Evolutionary conservation across 2,888 invertebrate species (phyloP), one percentile per base, ranked within the genome.

Genomic region (Scaptomyza cyrtandrae): DNA sequence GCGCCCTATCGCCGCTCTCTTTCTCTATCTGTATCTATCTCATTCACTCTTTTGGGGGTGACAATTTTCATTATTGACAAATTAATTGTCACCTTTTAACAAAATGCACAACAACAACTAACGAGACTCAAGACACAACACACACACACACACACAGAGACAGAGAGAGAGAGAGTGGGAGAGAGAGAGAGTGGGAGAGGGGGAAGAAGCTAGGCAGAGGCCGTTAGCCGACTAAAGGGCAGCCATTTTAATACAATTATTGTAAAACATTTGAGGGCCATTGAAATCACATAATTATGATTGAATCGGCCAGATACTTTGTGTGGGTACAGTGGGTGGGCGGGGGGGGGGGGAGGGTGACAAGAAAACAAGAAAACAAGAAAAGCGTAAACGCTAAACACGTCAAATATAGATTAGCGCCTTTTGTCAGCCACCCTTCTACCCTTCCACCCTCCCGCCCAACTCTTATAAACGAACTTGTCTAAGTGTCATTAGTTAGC

Each of bases 11-110:
- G n/a, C 35, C 5, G 5, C 14, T 39, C 39, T 14, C 39, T 39
- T 9, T 39, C 39, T 14, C 39, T 37, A 6, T 37, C 13, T 43
- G 0, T 6, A 1, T 39, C 39, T 39, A 39, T 39, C 39, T 39
- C 39, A 2, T 39, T 14, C 7, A 9, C 14, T 9, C 14, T 14
- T 14, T 39, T 5, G 14, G 6, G 53, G 53, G 63, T 61, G 84
- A 86, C 86, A 76, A 80, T 83, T 71, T 86, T 75, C 78, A 81
- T 81, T 89, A 91, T 89, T 89, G 89, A 91, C 90, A 91, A 90
- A 91, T 91, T 90, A 90, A 89, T 91, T 90, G 91, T 90, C 90
- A 90, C 90, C 91, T 90, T 86, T 89, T 83, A 86, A 90, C 90
- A 90, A 90, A 90, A 89, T 82, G 86, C 55, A 58, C 52, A 58